Conservation (phyloP, 2,113 vertebrate species). For the Tachysurus vachellii region DNA sequence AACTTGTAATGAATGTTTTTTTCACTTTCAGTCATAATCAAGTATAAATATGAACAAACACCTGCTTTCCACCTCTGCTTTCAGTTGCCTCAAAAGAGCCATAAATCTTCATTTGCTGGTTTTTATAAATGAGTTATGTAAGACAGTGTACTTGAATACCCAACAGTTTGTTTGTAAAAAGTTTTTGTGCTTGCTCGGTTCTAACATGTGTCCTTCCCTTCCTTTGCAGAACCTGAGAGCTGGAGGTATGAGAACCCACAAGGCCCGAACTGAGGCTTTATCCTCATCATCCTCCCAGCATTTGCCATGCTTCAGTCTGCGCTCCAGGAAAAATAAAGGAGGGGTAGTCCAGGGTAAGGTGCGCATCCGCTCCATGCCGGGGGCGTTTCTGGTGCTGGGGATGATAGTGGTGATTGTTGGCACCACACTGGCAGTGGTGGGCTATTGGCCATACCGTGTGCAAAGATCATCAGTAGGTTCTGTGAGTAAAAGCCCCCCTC, state of each 20-base stretch:
- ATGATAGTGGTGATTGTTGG: slow-evolving; percentile 85
- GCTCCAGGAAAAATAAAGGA: slow-evolving; percentile 64
- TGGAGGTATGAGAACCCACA: slow-evolving; percentile 66
- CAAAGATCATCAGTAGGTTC: slow-evolving; percentile 53
- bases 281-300: slow-evolving; percentile 51
- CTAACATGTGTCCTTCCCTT: slow-evolving; percentile 19
- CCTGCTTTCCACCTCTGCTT: neutral
- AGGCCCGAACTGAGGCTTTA: slow-evolving; percentile 21
- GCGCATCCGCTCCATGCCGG: slow-evolving; percentile 86
- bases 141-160: neutral
- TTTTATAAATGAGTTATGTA: neutral
- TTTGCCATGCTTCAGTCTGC: slow-evolving; percentile 61
- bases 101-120: neutral
- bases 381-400: slow-evolving; percentile 87
- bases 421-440: slow-evolving; percentile 85
- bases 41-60: neutral
- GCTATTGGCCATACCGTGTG: slow-evolving; percentile 87
- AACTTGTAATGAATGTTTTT: too few species aligned
- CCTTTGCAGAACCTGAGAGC: slow-evolving; percentile 49
- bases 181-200: neutral
- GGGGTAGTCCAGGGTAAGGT: slow-evolving; percentile 78
- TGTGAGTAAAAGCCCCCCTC: slow-evolving; percentile 24
- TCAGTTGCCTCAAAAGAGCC: neutral
- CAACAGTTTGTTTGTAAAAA: neutral
- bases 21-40: too few species aligned